Base-by-base conservation (phyloP, 2,888 invertebrate genomes). In the Andrena dorsata region DNA sequence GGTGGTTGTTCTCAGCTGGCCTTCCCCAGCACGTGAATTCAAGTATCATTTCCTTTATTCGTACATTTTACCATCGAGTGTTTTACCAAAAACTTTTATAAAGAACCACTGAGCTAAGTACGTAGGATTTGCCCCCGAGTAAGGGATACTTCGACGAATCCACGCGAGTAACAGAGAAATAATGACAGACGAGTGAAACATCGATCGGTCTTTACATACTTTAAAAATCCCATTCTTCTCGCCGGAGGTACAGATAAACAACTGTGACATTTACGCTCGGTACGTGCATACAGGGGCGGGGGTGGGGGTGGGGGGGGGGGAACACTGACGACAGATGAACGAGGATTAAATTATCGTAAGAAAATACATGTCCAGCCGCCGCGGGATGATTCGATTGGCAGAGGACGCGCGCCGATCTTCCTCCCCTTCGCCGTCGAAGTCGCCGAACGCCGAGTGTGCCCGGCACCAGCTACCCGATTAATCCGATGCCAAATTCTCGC, bases 311-410 rank as follows among this genome's bases (percentile, higher is more conserved):
- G 26, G 56, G 56, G 5, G 26, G 23, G 56, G 56, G 53, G 56
- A 71, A 49, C 64, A 58, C n/a, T 8, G 61, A 47, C 0, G 10
- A 26, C n/a, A 47, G 66, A 80, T 56, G 63, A 49, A 78, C 82
- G 71, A 82, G 80, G 82, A 81, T 68, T n/a, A 64, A 68, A 76
- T 79, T 83, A 76, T 80, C 64, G 84, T 88, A 89, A 88, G 88
- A 91, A 92, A 92, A 91, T 90, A 90, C 86, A 23, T 89, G 88
- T 91, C 91, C 91, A 92, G 23, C 89, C 87, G 90, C 88, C 64
- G 72, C 56, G 64, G 56, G 32, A n/a, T 56, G 51, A 61, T 66
- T 23, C 41, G 30, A 70, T 70, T 58, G 32, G 68, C 64, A 35
- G 64, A 73, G 60, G 49, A 69, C 53, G 56, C 53, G 58, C 68